Evolutionary conservation across 2,797 vertebrate genomes (phyloP).

Genomic region (Luscinia luscinia): DNA sequence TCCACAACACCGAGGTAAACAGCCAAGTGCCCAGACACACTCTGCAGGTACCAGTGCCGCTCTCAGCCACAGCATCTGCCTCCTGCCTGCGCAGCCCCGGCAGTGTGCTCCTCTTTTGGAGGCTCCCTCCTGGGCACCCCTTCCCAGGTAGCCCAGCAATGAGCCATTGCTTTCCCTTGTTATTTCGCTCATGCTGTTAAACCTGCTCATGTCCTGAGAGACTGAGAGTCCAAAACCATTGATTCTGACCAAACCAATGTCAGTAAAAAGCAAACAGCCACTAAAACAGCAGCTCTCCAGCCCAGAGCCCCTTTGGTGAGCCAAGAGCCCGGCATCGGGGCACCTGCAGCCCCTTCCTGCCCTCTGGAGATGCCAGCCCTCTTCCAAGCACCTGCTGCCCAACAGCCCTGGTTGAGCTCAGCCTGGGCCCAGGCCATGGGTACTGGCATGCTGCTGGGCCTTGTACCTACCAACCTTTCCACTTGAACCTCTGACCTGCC

Average conservation of each 20-base stretch:
- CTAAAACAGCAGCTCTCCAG: not conserved
- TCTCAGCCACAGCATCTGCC: not conserved
- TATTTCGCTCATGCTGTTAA: not conserved
- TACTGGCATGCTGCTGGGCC: fast-evolving
- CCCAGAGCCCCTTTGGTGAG: not conserved
- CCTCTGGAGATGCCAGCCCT: not conserved
- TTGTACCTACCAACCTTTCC: not conserved
- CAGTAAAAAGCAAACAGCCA: not conserved
- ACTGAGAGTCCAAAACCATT: not conserved
- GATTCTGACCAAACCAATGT: not conserved
- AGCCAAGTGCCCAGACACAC: not conserved
- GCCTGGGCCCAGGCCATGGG: fast-evolving
- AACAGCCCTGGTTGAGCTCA: fast-evolving
- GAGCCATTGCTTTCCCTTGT: not conserved
- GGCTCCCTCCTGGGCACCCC: not conserved
- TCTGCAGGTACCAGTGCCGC: not conserved
- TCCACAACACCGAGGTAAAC: fast-evolving
- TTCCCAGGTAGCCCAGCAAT: not conserved
- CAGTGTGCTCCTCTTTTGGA: fast-evolving
- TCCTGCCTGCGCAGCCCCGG: not conserved
- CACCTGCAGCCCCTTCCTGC: fast-evolving
- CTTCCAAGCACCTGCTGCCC: fast-evolving
- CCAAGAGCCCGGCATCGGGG: fast-evolving
- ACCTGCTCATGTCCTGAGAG: not conserved
- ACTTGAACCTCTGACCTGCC: not conserved